Conservation (phyloP, 1,140 invertebrate species). For the Drosophila truncata region DNA sequence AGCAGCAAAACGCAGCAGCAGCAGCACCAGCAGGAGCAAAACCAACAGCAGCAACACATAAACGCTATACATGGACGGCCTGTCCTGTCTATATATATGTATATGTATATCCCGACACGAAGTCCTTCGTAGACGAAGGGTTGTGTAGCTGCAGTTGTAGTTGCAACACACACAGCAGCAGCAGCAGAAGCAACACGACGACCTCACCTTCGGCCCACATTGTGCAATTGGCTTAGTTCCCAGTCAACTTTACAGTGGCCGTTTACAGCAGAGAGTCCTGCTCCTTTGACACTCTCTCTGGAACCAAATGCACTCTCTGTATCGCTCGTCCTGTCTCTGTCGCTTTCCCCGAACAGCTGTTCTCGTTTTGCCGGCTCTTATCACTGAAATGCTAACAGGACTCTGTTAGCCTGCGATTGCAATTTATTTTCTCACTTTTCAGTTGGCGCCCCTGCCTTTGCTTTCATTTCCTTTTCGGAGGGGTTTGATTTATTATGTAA, state of each 20-base stretch:
- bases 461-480: slow-evolving; percentile 30
- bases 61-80: slow-evolving; percentile 40
- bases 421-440: slow-evolving; percentile 15
- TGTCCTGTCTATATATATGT: slow-evolving; percentile 39
- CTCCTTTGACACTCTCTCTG: background rate
- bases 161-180: slow-evolving; percentile 61
- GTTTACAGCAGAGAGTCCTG: slow-evolving; percentile 54
- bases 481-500: slow-evolving; percentile 76
- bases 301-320: slow-evolving; percentile 9
- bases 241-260: slow-evolving; percentile 75
- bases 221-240: slow-evolving; percentile 72
- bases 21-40: slow-evolving; percentile 41
- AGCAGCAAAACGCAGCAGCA: slow-evolving; percentile 62
- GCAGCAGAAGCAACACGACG: slow-evolving; percentile 26
- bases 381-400: slow-evolving; percentile 49
- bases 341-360: slow-evolving; percentile 40
- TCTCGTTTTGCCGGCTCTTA: slow-evolving; percentile 73
- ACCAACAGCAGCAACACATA: slow-evolving; percentile 64
- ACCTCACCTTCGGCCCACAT: slow-evolving; percentile 61
- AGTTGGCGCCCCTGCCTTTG: slow-evolving; percentile 1
- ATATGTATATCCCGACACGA: slow-evolving; percentile 61
- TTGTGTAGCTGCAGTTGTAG: slow-evolving; percentile 72
- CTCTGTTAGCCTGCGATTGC: slow-evolving; percentile 52
- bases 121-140: slow-evolving; percentile 69
- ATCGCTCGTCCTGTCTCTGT: background rate